A percentile compares a stretch with the other conserved stretches of the same genome.
Conservation (phyloP, 2,113 vertebrate genomes). For the Nansenia antarctica region DNA sequence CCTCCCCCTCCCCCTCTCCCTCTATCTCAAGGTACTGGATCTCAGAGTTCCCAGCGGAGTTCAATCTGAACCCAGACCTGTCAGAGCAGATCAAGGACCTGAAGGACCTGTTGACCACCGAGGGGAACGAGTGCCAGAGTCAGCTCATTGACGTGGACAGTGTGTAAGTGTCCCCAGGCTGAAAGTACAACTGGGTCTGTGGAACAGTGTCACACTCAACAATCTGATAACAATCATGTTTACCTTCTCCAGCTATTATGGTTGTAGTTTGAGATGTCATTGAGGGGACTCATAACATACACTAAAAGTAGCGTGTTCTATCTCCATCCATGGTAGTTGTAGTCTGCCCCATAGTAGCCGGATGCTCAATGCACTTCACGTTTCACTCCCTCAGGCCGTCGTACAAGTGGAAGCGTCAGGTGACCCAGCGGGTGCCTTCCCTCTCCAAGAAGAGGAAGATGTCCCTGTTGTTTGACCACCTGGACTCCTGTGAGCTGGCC, state of each 20-base stretch:
- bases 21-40: conserved; percentile 84
- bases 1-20: background rate
- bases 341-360: background rate
- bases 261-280: too few relatives aligned
- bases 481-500: conserved; percentile 85
- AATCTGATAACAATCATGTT: too few relatives aligned
- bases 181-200: too few relatives aligned
- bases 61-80: conserved; percentile 86
- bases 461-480: conserved; percentile 89
- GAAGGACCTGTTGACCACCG: conserved; percentile 82
- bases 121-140: conserved; percentile 83
- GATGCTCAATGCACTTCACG: background rate
- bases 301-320: background rate
- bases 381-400: conserved; percentile 76
- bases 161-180: conserved; percentile 76
- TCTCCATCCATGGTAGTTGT: background rate
- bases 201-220: too few relatives aligned
- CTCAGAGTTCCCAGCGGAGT: conserved; percentile 89
- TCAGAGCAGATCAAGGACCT: conserved; percentile 89
- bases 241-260: too few relatives aligned
- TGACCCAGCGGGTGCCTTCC: conserved; percentile 83
- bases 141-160: conserved; percentile 90
- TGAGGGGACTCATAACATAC: too few relatives aligned
- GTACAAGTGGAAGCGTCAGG: conserved; percentile 90
- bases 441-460: conserved; percentile 88